Conservation (phyloP, 2,888 invertebrate genomes). For the Muscina levida region DNA sequence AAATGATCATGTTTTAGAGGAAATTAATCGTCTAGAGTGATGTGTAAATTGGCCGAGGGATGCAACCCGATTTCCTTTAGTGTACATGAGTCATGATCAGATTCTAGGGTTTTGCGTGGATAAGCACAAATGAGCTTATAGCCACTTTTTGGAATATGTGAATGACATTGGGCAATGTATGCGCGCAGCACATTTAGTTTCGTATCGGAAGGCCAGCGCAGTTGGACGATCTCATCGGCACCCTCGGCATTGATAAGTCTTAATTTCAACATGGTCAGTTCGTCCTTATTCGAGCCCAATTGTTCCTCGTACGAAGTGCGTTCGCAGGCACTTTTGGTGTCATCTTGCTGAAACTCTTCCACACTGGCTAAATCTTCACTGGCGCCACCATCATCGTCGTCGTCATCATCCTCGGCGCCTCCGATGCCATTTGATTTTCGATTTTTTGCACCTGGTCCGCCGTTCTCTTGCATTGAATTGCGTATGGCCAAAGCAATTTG, state of each 20-base stretch:
- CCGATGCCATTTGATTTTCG: slow-evolving; percentile 52
- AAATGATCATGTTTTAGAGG: not conserved
- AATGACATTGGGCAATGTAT: slow-evolving; percentile 75
- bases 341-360: slow-evolving; percentile 73
- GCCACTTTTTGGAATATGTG: slow-evolving; percentile 75
- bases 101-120: slow-evolving; percentile 77
- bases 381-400: slow-evolving; percentile 53
- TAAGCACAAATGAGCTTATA: slow-evolving; percentile 79
- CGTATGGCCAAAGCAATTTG: slow-evolving; percentile 78
- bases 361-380: slow-evolving; percentile 72
- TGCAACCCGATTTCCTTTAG: slow-evolving; percentile 77
- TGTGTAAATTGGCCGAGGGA: slow-evolving; percentile 78
- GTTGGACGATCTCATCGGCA: slow-evolving; percentile 74
- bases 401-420: slow-evolving; percentile 42
- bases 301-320: slow-evolving; percentile 72
- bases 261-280: slow-evolving; percentile 75
- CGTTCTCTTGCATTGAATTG: slow-evolving; percentile 79
- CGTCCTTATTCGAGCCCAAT: slow-evolving; percentile 70
- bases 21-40: slow-evolving; percentile 76
- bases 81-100: slow-evolving; percentile 73
- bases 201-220: slow-evolving; percentile 79
- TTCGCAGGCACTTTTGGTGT: slow-evolving; percentile 68
- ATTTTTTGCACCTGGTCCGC: slow-evolving; percentile 58
- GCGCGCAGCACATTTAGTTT: slow-evolving; percentile 74
- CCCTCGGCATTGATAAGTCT: slow-evolving; percentile 74